A percentile compares a stretch with the other conserved stretches of the same genome.
Conservation (phyloP, 2,888 invertebrate genomes). For the Tinea trinotella region DNA sequence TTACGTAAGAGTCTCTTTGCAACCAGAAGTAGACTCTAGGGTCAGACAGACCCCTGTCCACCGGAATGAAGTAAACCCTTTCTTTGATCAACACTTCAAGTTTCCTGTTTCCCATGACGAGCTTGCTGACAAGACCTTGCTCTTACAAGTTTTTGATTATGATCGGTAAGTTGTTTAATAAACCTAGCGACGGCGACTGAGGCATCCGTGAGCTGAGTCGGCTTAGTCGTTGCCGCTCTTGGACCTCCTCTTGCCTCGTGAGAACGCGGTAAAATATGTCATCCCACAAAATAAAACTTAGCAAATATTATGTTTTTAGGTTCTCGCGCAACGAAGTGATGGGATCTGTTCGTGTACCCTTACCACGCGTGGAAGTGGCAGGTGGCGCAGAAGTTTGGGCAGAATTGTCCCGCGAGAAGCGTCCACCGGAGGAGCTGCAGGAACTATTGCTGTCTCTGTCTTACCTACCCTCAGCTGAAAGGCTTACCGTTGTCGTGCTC, state of each 20-base stretch:
- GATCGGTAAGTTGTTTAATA: constrained; percentile 59
- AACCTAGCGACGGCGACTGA: too few relatives aligned
- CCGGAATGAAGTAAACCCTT: constrained; percentile 87
- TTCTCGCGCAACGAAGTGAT: constrained; percentile 91
- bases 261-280: too few relatives aligned
- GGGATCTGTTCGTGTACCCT: constrained; percentile 85
- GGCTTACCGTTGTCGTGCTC: constrained; percentile 85
- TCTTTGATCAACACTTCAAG: constrained; percentile 93
- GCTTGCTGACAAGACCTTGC: constrained; percentile 81
- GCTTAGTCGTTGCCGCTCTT: too few relatives aligned
- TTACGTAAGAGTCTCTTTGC: constrained; percentile 83
- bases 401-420: constrained; percentile 84
- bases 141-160: constrained; percentile 80
- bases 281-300: not conserved
- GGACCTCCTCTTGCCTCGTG: too few relatives aligned
- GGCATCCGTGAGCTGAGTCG: too few relatives aligned
- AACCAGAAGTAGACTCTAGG: constrained; percentile 88
- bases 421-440: constrained; percentile 86
- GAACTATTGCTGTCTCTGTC: constrained; percentile 88
- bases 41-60: constrained; percentile 89
- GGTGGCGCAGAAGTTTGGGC: constrained; percentile 90
- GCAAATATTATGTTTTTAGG: constrained; percentile 43
- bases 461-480: constrained; percentile 90
- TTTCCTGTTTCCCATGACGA: constrained; percentile 93
- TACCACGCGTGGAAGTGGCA: constrained; percentile 84